phyloP scores from a whole-genome alignment of 1,140 invertebrate genomes.

The Rhopalosiphum maidis region DNA sequence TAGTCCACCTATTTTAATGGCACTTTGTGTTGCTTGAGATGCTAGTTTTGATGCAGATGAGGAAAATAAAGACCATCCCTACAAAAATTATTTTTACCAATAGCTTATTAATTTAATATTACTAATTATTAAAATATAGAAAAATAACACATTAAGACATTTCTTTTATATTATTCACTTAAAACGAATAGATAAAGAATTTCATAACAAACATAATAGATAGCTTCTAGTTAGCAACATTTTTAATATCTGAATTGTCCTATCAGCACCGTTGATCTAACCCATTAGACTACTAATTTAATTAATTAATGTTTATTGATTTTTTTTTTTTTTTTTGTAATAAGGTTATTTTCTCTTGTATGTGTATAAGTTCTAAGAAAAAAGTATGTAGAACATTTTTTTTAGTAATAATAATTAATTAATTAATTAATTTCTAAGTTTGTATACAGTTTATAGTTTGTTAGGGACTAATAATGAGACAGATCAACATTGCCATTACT shows the following conservation, averaged over 20 bases:
- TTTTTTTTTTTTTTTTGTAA: too few relatives aligned
- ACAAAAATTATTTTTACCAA: constrained; percentile 61
- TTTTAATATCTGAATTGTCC: background rate
- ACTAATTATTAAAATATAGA: constrained; percentile 56
- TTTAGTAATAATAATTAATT: too few relatives aligned
- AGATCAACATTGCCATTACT: too few relatives aligned
- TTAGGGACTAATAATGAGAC: too few relatives aligned
- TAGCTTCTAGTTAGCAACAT: background rate
- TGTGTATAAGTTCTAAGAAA: too few relatives aligned
- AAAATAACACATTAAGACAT: background rate
- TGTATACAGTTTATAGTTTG: too few relatives aligned
- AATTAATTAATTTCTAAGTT: too few relatives aligned
- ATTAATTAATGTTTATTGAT: too few relatives aligned
- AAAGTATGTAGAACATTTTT: too few relatives aligned
- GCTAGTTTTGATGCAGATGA: constrained; percentile 88
- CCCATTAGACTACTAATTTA: too few relatives aligned
- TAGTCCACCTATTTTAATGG: constrained; percentile 81
- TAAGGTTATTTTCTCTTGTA: too few relatives aligned
- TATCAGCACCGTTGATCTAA: background rate
- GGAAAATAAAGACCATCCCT: constrained; percentile 91
- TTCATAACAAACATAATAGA: too few relatives aligned
- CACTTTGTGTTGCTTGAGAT: constrained; percentile 84
- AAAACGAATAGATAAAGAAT: background rate
- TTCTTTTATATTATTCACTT: background rate
- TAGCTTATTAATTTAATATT: background rate